Evolutionary conservation across 1,140 invertebrate species (phyloP).

Genomic region (Elysia chlorotica): DNA sequence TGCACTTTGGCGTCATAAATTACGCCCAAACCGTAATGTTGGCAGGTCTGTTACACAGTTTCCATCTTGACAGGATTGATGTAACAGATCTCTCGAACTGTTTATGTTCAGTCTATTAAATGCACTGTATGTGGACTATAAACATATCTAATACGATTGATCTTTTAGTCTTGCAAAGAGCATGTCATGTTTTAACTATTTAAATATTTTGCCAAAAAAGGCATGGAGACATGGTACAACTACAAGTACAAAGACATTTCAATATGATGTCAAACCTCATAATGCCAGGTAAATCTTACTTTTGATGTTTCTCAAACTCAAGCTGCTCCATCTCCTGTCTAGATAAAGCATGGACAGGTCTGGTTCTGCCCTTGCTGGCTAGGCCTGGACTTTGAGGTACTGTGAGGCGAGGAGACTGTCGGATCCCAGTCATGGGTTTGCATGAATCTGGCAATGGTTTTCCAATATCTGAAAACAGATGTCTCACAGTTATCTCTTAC

Average conservation of each 20-base stretch:
- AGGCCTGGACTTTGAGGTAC: conserved; percentile 54
- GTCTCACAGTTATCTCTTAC: neutral
- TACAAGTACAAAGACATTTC: neutral
- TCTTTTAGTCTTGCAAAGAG: neutral
- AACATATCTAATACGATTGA: neutral
- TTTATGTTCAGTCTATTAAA: no score
- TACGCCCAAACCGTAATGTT: no score
- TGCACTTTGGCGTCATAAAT: no score
- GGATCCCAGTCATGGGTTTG: no score
- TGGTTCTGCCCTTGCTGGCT: conserved; percentile 33
- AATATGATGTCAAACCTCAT: neutral
- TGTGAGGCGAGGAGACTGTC: conserved; percentile 33
- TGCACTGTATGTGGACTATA: no score
- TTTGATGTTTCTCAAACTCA: conserved; percentile 56
- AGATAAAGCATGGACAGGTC: conserved; percentile 40
- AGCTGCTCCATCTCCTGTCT: conserved; percentile 48
- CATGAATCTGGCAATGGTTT: no score
- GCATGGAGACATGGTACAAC: neutral
- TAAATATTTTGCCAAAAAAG: neutral
- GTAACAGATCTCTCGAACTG: no score
- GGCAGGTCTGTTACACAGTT: no score
- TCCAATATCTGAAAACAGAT: neutral
- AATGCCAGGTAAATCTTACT: conserved; percentile 32
- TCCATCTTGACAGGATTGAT: no score
- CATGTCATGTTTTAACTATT: neutral